A percentile compares a stretch with the other conserved stretches of the same genome.
Conservation (phyloP, 2,113 vertebrate species). For the Brevimyrus niger region DNA sequence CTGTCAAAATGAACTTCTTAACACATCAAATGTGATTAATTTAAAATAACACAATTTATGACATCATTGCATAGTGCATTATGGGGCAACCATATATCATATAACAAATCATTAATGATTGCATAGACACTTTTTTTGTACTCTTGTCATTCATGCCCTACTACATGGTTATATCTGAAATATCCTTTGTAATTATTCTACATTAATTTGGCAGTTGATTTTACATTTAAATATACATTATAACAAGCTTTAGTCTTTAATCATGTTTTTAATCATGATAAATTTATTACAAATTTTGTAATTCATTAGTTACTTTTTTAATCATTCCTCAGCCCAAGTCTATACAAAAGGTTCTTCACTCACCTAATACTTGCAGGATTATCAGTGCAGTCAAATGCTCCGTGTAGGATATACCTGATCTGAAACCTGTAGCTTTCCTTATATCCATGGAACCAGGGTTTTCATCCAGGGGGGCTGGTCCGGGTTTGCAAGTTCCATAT, state of each 20-base stretch:
- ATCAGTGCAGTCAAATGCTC: background rate
- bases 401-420: background rate
- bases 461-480: background rate
- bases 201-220: background rate
- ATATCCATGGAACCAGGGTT: background rate
- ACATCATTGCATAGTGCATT: background rate
- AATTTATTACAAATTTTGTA: background rate
- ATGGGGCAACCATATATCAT: background rate
- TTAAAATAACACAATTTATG: background rate
- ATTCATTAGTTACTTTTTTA: background rate
- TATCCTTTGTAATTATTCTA: background rate
- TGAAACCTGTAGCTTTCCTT: conserved; percentile 1
- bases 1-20: background rate
- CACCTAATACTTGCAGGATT: background rate
- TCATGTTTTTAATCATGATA: background rate
- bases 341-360: background rate
- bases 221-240: background rate
- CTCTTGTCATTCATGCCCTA: background rate
- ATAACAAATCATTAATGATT: background rate
- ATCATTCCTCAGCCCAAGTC: background rate
- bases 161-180: background rate
- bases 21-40: background rate
- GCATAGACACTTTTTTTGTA: background rate
- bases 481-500: background rate
- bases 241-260: background rate